Percentiles rank a stretch among this genome's conserved stretches.
These are phyloP conservation scores for Melanerpes formicivorus DNA, from an alignment of 2,113 vertebrate species.

Conservation along the genomic window DNA sequence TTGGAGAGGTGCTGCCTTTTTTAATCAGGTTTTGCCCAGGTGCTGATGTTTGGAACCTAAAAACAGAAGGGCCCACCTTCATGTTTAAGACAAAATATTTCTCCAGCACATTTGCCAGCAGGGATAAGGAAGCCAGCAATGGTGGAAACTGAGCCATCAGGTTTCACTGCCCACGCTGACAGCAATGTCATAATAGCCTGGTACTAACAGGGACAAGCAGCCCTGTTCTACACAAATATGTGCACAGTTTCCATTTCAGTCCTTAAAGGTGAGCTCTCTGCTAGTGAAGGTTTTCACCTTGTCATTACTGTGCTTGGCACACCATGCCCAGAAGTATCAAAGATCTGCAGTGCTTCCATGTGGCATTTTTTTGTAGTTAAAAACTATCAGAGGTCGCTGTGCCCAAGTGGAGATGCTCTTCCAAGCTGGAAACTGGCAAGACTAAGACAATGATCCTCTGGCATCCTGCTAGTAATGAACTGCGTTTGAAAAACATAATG, in stretches of 20 bases:
- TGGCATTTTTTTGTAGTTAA: background rate
- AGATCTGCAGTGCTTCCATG: background rate
- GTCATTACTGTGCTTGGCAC: background rate
- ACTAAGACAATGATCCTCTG: background rate
- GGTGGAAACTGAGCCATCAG: background rate
- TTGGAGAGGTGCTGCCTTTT: background rate
- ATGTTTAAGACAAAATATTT: background rate
- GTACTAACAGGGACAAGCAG: background rate
- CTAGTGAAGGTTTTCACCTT: background rate
- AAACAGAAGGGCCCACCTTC: background rate
- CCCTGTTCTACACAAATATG: fast-evolving
- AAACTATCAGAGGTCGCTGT: background rate
- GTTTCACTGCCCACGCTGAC: slow-evolving; percentile 26
- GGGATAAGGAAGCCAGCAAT: background rate
- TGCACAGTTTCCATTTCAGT: background rate
- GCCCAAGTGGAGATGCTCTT: background rate
- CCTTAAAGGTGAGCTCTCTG: background rate
- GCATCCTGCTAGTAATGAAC: background rate
- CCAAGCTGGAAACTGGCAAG: background rate
- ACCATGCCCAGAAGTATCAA: background rate
- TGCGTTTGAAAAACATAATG: background rate
- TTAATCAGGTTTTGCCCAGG: background rate
- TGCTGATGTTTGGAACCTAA: background rate
- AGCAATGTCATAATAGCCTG: background rate
- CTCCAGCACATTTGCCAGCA: background rate